A percentile compares a stretch with the other conserved stretches of the same genome.
phyloP scores from a whole-genome alignment of 92 coral and sea anemone genomes.

The Porites rus region DNA sequence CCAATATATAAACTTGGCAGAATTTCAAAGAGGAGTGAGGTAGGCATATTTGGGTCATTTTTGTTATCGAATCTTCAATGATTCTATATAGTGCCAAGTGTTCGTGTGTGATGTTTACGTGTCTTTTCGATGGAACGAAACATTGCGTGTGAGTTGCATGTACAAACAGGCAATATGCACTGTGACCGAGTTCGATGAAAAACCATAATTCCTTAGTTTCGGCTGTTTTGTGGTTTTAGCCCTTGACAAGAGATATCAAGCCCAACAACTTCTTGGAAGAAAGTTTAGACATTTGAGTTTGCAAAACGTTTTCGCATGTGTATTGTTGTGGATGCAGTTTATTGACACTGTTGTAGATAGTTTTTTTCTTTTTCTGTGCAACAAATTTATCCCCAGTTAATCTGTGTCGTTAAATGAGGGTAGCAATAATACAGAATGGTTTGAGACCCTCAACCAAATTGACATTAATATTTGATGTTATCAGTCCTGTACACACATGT shows the following conservation, averaged over 20 bases:
- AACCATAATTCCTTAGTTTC: background rate
- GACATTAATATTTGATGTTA: constrained; percentile 13
- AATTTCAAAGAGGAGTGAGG: background rate
- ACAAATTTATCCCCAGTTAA: background rate
- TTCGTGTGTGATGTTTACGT: background rate
- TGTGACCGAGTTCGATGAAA: background rate
- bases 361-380: background rate
- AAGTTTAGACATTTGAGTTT: background rate
- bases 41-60: background rate
- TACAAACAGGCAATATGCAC: background rate
- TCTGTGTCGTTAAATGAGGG: background rate
- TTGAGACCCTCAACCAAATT: constrained; percentile 9
- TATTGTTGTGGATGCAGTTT: background rate
- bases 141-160: constrained; percentile 3
- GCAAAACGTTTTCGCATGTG: background rate
- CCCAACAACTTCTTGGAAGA: background rate
- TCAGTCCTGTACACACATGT: background rate
- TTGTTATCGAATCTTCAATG: background rate
- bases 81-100: background rate
- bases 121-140: no score
- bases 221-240: background rate
- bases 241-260: background rate
- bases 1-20: background rate
- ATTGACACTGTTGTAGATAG: background rate
- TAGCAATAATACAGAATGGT: background rate